phyloP scores from a whole-genome alignment of 92 coral and sea anemone species.

The Meandrina meandrites region DNA sequence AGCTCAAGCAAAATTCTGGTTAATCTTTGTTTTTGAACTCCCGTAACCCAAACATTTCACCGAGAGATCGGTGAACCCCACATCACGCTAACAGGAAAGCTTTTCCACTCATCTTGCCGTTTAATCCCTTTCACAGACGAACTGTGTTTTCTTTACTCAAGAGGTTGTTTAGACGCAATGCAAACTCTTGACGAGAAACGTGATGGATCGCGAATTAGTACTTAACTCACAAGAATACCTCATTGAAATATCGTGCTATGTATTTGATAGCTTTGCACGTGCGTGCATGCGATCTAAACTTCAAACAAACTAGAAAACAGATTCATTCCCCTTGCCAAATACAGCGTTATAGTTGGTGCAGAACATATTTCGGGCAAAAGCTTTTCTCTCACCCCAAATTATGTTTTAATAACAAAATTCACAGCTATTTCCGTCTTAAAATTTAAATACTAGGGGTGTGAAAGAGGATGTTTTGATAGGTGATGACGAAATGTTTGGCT shows the following conservation, averaged over 20 bases:
- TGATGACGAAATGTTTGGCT: not conserved
- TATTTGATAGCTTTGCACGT: not conserved
- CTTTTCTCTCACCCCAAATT: not conserved
- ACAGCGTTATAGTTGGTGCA: not conserved
- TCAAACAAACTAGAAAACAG: not conserved
- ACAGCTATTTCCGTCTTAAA: not conserved
- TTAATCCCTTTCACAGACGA: constrained; percentile 8
- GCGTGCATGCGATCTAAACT: no score
- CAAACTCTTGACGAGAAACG: not conserved
- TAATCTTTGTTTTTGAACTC: not conserved
- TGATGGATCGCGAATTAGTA: not conserved
- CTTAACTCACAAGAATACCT: no score
- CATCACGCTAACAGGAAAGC: constrained; percentile 7
- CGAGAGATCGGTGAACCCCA: not conserved
- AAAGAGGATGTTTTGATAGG: not conserved
- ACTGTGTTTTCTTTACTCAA: not conserved
- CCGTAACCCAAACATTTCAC: not conserved
- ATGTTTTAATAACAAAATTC: not conserved
- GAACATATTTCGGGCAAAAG: not conserved
- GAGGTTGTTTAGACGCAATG: not conserved
- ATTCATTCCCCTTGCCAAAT: not conserved
- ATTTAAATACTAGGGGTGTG: not conserved
- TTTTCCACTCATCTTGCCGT: not conserved
- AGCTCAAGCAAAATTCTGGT: not conserved
- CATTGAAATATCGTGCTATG: no score